A percentile compares a stretch with the other conserved stretches of the same genome.
Evolutionary conservation across 2,797 vertebrate genomes (phyloP).

Genomic region (Buphagus erythrorhynchus): DNA sequence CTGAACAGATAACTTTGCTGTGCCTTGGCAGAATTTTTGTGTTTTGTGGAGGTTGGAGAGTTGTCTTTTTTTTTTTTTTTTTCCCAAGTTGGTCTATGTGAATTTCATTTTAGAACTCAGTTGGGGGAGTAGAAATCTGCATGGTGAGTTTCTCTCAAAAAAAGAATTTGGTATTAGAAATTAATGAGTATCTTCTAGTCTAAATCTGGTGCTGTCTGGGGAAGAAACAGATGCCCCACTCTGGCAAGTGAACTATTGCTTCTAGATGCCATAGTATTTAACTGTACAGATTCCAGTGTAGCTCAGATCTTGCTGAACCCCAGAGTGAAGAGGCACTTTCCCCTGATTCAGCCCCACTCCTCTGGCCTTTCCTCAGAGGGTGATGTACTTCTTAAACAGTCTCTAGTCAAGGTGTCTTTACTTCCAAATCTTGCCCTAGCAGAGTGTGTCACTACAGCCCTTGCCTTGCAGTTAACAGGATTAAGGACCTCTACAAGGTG

Average conservation of each 20-base stretch:
- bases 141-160: not conserved
- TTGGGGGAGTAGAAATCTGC: not conserved
- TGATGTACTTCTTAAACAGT: not conserved
- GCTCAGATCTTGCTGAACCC: not conserved
- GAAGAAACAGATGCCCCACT: not conserved
- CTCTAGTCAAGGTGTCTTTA: not conserved
- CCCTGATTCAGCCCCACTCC: not conserved
- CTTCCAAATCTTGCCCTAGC: not conserved
- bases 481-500: constrained; percentile 98
- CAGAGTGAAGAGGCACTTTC: not conserved
- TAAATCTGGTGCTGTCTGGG: not conserved
- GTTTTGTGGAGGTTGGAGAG: not conserved
- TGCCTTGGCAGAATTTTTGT: not conserved
- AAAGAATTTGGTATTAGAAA: not conserved
- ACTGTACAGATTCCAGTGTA: not conserved
- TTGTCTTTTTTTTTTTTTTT: not conserved
- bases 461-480: constrained; percentile 90
- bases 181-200: not conserved
- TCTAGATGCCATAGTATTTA: not conserved
- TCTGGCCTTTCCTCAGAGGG: not conserved
- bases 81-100: not conserved
- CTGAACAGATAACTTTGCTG: not conserved
- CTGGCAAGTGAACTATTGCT: not conserved
- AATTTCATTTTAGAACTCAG: not conserved
- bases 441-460: not conserved